Evolutionary conservation across 2,888 invertebrate genomes (phyloP), one percentile per base, ranked within the genome.

Genomic region (Subacronicta megacephala): DNA sequence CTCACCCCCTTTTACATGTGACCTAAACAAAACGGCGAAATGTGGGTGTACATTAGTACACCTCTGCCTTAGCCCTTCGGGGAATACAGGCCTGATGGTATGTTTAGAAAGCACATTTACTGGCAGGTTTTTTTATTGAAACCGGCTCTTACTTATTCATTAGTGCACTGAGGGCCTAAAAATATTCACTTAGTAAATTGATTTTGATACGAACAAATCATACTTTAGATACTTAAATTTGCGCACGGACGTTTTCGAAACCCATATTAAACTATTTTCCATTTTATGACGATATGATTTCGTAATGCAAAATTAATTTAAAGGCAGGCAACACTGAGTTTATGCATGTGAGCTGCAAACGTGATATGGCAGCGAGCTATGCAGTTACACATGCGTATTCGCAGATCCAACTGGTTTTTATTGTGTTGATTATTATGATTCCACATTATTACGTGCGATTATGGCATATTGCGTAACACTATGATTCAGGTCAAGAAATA

Each of bases 251-350:
- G 1, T 17, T 9, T 45, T 31, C 12, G 17, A 31, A 43, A 35
- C 15, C 13, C 16, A 3, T 7, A 15, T 40, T 15, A 0, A 35
- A 20, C 40, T 5, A 29, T 43, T 15, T 51, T 47, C 23, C 1
- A 40, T 23, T 7, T 23, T 26, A 1, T 15, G 26, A 41, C 26
- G 10, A 36, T 59, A 33, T 31, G 10, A 42, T 47, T 46, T 46
- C 47, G 35, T 37, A 36, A 62, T 33, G 40, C 44, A 18, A 52
- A 68, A 52, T 68, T 68, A 68, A 62, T 66, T 68, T 31, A 47
- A 57, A 68, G 51, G 62, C 20, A 68, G 51, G 33, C 62, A 49
- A 49, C 44, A 57, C 41, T 41, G 36, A 18, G 35, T 35, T 35
- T 35, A 45, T 51, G 47, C n/a, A 68, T 67, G 56, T 51, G 47